Evolutionary conservation across 2,888 invertebrate species (phyloP), one percentile per base, ranked within the genome.

Genomic region (Drosophila subquinaria): DNA sequence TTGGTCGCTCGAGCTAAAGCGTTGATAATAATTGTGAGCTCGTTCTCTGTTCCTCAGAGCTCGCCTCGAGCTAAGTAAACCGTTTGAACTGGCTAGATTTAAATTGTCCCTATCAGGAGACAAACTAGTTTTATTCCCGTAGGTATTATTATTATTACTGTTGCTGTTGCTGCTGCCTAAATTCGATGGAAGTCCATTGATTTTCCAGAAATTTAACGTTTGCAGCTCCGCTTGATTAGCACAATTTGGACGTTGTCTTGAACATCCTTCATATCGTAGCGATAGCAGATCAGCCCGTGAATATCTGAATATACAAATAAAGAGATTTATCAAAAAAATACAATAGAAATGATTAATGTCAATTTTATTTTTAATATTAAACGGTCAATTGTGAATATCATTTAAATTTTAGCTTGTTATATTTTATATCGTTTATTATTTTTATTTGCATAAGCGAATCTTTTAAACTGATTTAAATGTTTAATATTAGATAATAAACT

Each of bases 161-260:
- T n/a, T 60, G 11, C 30, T 42, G 6, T 38, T 42, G 6, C 42
- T 56, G n/a, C 53, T 52, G 51, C 27, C 52, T 10, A 63, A 40
- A 59, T 15, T 77, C 0, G 36, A 17, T 36, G 64, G 15, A 36
- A 66, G 51, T 35, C 73, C 82, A 72, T 94, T 94, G 17, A 94
- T 93, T 88, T 95, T 95, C 90, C 94, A 94, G 79, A 92, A 86
- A 56, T 89, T 81, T 50, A 92, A 76, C 5, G 81, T 73, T 35
- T 90, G 90, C 15, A 92, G 71, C n/a, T 82, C 90, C 10, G 59
- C 92, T 84, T 94, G 94, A 76, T 95, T 94, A 74, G 95, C 92
- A 92, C 95, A 95, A 81, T 95, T 95, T n/a, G 97, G 96, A 88
- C 95, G 95, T 70, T 94, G 94, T 90, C 95, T 95, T 51, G 97